Evolutionary conservation across 2,113 vertebrate species (phyloP).

Genomic region (Hypanus sabinus): DNA sequence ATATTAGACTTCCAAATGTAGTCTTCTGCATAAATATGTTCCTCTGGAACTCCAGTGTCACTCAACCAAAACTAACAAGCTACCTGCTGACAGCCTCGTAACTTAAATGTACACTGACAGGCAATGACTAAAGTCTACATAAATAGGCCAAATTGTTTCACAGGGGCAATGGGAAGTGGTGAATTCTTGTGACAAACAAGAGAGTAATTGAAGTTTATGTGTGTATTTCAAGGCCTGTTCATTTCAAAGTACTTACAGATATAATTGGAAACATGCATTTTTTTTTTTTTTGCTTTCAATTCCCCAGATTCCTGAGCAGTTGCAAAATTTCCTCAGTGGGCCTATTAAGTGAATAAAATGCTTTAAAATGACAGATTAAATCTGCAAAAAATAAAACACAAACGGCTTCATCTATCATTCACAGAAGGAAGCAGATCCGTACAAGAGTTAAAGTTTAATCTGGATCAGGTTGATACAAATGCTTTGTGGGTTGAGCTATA

Average conservation of each 20-base stretch:
- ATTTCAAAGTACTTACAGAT: slow-evolving; percentile 14
- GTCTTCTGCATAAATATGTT: slow-evolving; percentile 29
- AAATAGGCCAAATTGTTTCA: slow-evolving; percentile 19
- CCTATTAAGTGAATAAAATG: slow-evolving; percentile 34
- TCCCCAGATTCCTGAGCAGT: slow-evolving; percentile 33
- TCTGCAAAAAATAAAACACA: slow-evolving; percentile 26
- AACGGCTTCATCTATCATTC: slow-evolving; percentile 28
- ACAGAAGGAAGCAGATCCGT: not conserved
- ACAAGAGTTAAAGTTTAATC: slow-evolving; percentile 20
- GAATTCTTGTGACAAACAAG: slow-evolving; percentile 28
- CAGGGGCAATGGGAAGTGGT: not conserved
- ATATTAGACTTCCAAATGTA: slow-evolving; percentile 8
- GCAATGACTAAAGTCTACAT: slow-evolving; percentile 27
- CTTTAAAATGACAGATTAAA: slow-evolving; percentile 30
- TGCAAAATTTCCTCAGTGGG: slow-evolving; percentile 24
- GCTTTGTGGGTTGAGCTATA: no score
- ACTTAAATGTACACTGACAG: slow-evolving; percentile 26
- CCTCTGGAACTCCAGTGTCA: not conserved
- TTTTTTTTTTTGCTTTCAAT: slow-evolving; percentile 32
- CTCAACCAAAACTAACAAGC: slow-evolving; percentile 19
- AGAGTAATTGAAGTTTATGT: slow-evolving; percentile 30
- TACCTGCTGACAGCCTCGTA: slow-evolving; percentile 33
- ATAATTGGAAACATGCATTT: slow-evolving; percentile 34
- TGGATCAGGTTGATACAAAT: not conserved
- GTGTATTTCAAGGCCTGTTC: not conserved